phyloP scores from a whole-genome alignment of 2,113 vertebrate species.

The Falco punctatus region DNA sequence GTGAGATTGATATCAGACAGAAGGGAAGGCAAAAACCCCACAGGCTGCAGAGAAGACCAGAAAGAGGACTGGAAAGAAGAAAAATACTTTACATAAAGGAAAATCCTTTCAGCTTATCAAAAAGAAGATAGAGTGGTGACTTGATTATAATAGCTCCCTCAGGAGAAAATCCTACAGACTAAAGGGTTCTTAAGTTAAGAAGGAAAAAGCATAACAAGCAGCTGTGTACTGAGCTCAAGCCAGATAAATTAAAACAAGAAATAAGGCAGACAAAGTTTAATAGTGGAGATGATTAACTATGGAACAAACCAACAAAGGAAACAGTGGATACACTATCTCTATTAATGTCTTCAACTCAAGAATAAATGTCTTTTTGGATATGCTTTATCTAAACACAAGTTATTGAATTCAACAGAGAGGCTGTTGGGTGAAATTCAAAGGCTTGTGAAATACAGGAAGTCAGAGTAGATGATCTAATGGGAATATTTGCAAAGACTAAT shows the following conservation, averaged over 20 bases:
- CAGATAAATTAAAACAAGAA: slow-evolving; percentile 48
- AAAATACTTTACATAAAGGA: slow-evolving; percentile 1
- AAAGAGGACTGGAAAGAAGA: not conserved
- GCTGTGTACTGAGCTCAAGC: not conserved
- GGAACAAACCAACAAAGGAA: slow-evolving; percentile 47
- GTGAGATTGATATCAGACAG: not conserved
- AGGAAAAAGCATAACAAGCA: slow-evolving; percentile 35
- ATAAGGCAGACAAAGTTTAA: slow-evolving; percentile 41
- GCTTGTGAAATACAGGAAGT: slow-evolving; percentile 61
- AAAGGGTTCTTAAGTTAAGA: slow-evolving; percentile 21
- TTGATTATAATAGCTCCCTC: slow-evolving; percentile 33
- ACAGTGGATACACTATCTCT: slow-evolving; percentile 18
- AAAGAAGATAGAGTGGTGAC: slow-evolving; percentile 10
- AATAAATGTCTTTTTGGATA: slow-evolving; percentile 48
- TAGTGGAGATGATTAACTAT: slow-evolving; percentile 33
- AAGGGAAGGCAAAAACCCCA: not conserved
- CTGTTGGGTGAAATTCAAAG: slow-evolving; percentile 58
- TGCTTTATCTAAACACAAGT: slow-evolving; percentile 50
- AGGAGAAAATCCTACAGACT: slow-evolving; percentile 52
- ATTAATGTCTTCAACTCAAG: slow-evolving; percentile 36
- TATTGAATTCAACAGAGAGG: slow-evolving; percentile 38
- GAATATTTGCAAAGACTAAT: slow-evolving; percentile 66
- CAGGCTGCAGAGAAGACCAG: not conserved
- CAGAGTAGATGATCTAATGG: slow-evolving; percentile 50
- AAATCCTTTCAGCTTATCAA: slow-evolving; percentile 34